phyloP scores from a whole-genome alignment of 2,113 vertebrate species.

The Rhea pennata region DNA sequence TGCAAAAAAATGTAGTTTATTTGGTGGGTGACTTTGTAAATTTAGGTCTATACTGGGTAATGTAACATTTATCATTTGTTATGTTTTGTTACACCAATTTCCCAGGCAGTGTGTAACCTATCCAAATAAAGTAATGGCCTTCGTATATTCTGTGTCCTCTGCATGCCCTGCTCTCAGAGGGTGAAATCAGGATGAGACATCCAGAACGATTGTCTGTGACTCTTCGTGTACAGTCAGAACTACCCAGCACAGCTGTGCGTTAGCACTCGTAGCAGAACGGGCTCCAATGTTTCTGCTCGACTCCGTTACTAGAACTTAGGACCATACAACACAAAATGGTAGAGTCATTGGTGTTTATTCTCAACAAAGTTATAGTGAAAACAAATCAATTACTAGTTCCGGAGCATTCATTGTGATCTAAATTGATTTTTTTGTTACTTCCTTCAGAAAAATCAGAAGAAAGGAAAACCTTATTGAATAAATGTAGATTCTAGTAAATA shows the following conservation, averaged over 20 bases:
- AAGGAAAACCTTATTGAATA: neutral
- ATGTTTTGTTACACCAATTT: neutral
- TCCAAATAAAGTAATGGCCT: neutral
- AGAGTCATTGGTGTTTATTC: neutral
- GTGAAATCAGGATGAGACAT: neutral
- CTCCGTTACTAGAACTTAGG: neutral
- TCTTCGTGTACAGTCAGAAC: neutral
- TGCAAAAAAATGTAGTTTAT: neutral
- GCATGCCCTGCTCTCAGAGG: fast-evolving
- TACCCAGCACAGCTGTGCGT: neutral
- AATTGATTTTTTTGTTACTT: neutral
- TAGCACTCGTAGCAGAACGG: neutral
- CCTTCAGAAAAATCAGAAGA: neutral
- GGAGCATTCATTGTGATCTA: neutral
- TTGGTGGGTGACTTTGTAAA: neutral
- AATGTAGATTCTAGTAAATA: neutral
- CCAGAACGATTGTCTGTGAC: neutral
- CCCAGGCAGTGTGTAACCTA: neutral
- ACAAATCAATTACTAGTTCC: neutral
- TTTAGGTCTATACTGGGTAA: neutral
- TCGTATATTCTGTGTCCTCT: neutral
- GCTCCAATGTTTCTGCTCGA: neutral
- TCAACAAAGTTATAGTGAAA: neutral
- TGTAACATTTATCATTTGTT: neutral
- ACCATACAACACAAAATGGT: neutral